phyloP scores from a whole-genome alignment of 2,797 vertebrate species.

The Thunnus albacares region DNA sequence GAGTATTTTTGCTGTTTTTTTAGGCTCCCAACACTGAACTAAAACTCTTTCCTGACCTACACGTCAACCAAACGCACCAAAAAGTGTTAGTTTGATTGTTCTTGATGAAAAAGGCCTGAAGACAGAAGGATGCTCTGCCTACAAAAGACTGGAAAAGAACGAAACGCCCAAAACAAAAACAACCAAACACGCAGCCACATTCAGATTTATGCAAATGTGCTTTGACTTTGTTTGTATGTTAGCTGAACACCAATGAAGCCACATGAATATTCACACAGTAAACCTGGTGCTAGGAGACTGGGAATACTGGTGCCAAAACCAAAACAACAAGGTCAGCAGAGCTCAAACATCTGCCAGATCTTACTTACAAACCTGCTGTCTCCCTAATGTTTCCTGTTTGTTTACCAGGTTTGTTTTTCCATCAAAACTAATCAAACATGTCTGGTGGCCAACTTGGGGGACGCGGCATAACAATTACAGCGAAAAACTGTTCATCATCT shows the following conservation, averaged over 20 bases:
- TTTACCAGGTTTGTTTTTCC: not conserved
- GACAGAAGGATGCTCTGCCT: not conserved
- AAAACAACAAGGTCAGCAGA: constrained; percentile 7
- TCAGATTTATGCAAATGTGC: constrained; percentile 2
- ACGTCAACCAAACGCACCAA: not conserved
- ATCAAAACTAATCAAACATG: not conserved
- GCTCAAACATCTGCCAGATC: constrained; percentile 5
- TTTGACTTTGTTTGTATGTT: not conserved
- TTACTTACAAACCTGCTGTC: not conserved
- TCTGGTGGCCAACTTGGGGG: not conserved
- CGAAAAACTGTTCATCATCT: not conserved
- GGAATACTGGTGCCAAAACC: not conserved
- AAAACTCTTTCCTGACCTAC: not conserved
- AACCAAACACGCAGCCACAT: not conserved
- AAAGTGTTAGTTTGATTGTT: not conserved
- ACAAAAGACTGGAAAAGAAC: not conserved
- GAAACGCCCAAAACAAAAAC: not conserved
- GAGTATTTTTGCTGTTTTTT: not conserved
- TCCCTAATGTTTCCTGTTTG: not conserved
- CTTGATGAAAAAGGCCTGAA: not conserved
- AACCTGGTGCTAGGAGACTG: not conserved
- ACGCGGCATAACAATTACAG: not conserved
- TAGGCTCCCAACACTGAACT: not conserved
- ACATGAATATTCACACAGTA: constrained; percentile 12
- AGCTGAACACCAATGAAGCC: not conserved